Evolutionary conservation across 2,797 vertebrate species (phyloP).

Genomic region (Rhabdophis nuchalis): DNA sequence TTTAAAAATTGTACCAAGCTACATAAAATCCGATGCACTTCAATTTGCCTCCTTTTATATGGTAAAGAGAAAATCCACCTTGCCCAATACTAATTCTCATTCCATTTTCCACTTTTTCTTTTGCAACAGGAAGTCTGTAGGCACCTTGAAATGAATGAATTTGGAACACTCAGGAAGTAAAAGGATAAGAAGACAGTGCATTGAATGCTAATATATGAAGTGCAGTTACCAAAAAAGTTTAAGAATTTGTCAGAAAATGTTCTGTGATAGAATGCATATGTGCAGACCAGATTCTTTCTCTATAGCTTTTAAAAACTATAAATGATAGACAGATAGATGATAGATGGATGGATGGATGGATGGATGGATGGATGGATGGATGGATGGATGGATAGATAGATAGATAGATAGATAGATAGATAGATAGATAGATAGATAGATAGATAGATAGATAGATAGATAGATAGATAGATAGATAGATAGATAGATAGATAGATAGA

Average conservation of each 20-base stretch:
- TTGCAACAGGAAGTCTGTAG: slow-evolving; percentile 14
- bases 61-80: slow-evolving; percentile 8
- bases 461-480: no score
- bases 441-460: no score
- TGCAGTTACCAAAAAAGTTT: slow-evolving; percentile 3
- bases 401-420: background rate
- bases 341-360: background rate
- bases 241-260: slow-evolving; percentile 7
- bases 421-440: no score
- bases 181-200: background rate
- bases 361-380: no score
- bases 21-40: slow-evolving; percentile 35
- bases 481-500: no score
- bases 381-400: no score
- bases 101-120: background rate
- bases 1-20: slow-evolving; percentile 21
- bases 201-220: background rate
- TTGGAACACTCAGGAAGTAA: slow-evolving; percentile 7
- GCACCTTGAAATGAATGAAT: slow-evolving; percentile 32
- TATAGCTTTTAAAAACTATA: background rate
- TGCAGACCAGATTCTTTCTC: background rate
- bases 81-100: slow-evolving; percentile 11
- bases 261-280: background rate
- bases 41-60: slow-evolving; percentile 18
- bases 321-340: no score